Conservation (phyloP, 2,113 vertebrate genomes). For the Litocranius walleri region DNA sequence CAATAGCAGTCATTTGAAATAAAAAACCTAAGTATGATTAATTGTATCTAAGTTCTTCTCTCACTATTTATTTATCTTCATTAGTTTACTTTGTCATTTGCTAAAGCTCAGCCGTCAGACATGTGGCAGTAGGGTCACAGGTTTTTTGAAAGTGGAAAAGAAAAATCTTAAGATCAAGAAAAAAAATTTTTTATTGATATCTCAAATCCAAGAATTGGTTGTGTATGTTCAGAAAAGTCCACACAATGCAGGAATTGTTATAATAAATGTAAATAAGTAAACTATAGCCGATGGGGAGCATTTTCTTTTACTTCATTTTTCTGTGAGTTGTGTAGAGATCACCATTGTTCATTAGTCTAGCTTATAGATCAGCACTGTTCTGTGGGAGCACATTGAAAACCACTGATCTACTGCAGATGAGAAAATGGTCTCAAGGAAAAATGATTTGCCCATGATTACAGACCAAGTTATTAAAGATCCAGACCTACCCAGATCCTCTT, state of each 20-base stretch:
- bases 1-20: not conserved
- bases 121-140: not conserved
- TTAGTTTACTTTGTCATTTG: not conserved
- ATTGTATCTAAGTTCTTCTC: not conserved
- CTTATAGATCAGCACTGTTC: not conserved
- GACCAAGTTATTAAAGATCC: not conserved
- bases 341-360: not conserved
- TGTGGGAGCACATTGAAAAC: slow-evolving; percentile 7
- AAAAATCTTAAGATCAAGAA: not conserved
- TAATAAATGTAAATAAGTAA: slow-evolving; percentile 6
- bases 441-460: slow-evolving; percentile 12
- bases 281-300: not conserved
- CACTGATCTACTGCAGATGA: slow-evolving; percentile 35
- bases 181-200: not conserved
- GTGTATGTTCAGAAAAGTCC: not conserved
- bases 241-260: not conserved
- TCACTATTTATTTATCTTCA: not conserved
- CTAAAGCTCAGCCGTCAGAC: not conserved
- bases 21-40: not conserved
- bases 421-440: slow-evolving; percentile 30
- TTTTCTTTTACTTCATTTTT: slow-evolving; percentile 3
- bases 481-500: not conserved
- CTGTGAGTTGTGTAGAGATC: not conserved
- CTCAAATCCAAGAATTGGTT: not conserved
- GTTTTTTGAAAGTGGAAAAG: not conserved